Percentiles rank a stretch among this genome's conserved stretches.
These are phyloP conservation scores for Himalopsyche japonica DNA, from an alignment of 2,888 invertebrate genomes.

Conservation along the genomic window DNA sequence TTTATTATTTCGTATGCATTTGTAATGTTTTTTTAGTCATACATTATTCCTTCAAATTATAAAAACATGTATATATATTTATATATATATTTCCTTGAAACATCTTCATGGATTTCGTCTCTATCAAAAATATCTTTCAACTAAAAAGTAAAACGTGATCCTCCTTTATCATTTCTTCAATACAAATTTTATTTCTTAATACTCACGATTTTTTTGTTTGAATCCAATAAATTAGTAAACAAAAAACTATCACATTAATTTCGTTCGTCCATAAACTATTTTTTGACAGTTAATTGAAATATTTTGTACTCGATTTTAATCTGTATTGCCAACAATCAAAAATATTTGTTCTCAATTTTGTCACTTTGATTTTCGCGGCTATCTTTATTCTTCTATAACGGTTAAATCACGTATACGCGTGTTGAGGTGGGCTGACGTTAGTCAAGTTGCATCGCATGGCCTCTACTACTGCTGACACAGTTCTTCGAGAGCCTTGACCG, in stretches of 20 bases:
- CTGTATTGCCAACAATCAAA: not conserved
- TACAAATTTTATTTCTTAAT: not conserved
- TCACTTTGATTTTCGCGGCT: not conserved
- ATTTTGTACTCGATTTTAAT: not conserved
- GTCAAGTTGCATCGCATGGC: not conserved
- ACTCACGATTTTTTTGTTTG: not conserved
- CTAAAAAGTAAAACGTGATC: too few relatives aligned
- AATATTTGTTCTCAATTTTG: not conserved
- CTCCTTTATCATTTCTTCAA: too few relatives aligned
- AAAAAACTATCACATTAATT: not conserved
- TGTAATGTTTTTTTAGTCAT: too few relatives aligned
- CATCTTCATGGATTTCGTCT: too few relatives aligned
- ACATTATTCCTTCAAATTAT: too few relatives aligned
- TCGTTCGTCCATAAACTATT: not conserved
- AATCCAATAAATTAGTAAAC: not conserved
- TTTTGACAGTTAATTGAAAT: not conserved
- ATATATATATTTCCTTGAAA: too few relatives aligned
- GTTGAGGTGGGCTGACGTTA: not conserved
- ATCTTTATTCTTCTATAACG: not conserved
- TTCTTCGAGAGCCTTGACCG: conserved; percentile 35
- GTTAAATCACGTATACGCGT: not conserved
- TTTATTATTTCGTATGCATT: too few relatives aligned
- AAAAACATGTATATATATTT: too few relatives aligned
- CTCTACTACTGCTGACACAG: conserved; percentile 22
- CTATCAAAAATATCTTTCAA: too few relatives aligned